phyloP scores from a whole-genome alignment of 2,797 vertebrate genomes.

The Leontocebus nigricollis region DNA sequence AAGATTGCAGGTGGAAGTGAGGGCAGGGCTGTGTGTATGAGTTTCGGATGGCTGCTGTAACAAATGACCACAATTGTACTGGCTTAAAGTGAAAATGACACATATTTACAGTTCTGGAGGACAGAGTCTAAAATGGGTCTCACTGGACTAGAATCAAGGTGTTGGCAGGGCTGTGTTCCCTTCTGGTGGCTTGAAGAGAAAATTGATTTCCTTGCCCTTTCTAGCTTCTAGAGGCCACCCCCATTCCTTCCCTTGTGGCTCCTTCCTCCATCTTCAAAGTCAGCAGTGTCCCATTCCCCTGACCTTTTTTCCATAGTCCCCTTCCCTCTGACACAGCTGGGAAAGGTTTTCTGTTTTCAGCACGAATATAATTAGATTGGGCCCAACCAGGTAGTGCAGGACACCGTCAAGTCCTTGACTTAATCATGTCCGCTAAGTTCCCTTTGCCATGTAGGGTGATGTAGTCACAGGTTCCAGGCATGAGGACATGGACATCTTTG shows the following conservation, averaged over 20 bases:
- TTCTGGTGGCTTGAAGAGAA: not conserved
- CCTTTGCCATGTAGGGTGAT: not conserved
- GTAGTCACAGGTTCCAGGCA: not conserved
- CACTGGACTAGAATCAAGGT: not conserved
- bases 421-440: not conserved
- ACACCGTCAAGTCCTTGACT: not conserved
- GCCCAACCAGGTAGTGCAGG: not conserved
- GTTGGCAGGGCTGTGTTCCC: not conserved
- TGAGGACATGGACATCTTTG: not conserved
- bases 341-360: not conserved
- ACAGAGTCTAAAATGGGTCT: not conserved
- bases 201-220: not conserved
- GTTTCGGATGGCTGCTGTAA: not conserved
- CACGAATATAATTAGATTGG: not conserved
- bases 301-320: not conserved
- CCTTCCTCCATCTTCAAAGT: not conserved
- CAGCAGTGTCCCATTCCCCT: accelerated
- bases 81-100: not conserved
- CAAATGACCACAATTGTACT: not conserved
- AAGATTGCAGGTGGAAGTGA: not conserved
- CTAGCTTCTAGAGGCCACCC: not conserved
- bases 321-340: not conserved
- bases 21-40: not conserved
- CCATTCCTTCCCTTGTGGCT: not conserved
- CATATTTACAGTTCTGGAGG: not conserved